Base-by-base conservation (phyloP, 1,140 invertebrate genomes). In the Aphis gossypii region DNA sequence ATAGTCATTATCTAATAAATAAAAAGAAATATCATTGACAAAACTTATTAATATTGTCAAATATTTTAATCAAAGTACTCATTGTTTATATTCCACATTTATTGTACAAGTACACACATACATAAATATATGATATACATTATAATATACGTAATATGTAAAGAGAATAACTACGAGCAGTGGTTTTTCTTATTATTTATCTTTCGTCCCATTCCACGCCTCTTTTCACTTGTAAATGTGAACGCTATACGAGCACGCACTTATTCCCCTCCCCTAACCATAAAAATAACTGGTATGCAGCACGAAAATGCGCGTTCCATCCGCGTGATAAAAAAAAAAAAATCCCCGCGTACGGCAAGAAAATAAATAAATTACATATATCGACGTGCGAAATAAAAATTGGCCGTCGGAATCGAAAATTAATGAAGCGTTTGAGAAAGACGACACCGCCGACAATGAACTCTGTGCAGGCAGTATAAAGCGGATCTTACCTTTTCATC, bases 341-440 rank as follows among this genome's bases (percentile, higher is more conserved):
- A 35, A 35, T 44, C 1, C 0, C 38, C 23, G 18, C 2, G 41
- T 30, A 25, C 56, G 56, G 82, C 11, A 44, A 1, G 41, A 86
- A 20, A n/a, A 46, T 76, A 76, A 76, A 76, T 76, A 76, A 76
- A 76, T 76, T 18, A n/a, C 30, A 76, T 76, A 76, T 76, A 76
- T 76, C 30, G 30, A 88, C 30, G n/a, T 0, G 60, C 6, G 30
- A 30, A 56, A 89, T 89, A 89, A 54, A 89, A 89, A 56, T 89
- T 35, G 35, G 18, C 35, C 48, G 35, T 11, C 7, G 51, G 38
- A 89, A 89, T 89, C 21, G 88, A 89, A 89, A 89, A 89, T 35
- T 89, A 89, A 89, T 54, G 88, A 89, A 89, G 51, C 88, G 88
- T 89, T 56, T 11, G 88, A 8, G 23, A 56, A 56, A 89, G 88